Percentiles rank a stretch among this genome's conserved stretches.
Evolutionary conservation across 2,113 vertebrate genomes (phyloP).

Genomic region (Ciconia maguari): DNA sequence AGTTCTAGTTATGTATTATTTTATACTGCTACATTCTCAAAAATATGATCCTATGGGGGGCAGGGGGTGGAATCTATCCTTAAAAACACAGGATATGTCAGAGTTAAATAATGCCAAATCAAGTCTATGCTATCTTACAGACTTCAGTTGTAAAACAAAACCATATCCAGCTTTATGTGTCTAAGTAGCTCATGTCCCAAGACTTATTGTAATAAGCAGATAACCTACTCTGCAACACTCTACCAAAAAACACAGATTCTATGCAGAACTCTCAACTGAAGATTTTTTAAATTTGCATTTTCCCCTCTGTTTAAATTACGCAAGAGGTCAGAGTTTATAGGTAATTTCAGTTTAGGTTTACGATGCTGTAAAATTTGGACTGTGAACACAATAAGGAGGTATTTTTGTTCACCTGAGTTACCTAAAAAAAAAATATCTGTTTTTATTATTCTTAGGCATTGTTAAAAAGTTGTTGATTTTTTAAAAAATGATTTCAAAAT

Average conservation of each 20-base stretch:
- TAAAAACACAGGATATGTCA: background rate
- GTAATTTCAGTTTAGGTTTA: background rate
- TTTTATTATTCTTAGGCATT: background rate
- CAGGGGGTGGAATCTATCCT: background rate
- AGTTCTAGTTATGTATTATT: background rate
- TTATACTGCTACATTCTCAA: background rate
- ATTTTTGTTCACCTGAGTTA: background rate
- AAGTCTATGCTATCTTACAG: background rate
- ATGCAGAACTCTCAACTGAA: background rate
- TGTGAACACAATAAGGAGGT: background rate
- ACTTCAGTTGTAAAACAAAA: background rate
- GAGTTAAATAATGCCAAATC: background rate
- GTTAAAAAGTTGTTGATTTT: background rate
- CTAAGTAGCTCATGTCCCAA: background rate
- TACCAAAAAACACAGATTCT: background rate
- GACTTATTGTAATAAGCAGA: background rate
- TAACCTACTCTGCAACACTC: background rate
- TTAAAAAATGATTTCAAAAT: background rate
- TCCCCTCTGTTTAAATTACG: background rate
- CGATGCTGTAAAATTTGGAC: background rate
- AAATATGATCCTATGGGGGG: background rate
- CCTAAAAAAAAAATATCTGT: background rate
- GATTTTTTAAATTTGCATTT: background rate
- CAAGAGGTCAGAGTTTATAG: background rate
- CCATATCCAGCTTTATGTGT: background rate